Conservation (phyloP, 2,113 vertebrate species). For the Tor tambroides region DNA sequence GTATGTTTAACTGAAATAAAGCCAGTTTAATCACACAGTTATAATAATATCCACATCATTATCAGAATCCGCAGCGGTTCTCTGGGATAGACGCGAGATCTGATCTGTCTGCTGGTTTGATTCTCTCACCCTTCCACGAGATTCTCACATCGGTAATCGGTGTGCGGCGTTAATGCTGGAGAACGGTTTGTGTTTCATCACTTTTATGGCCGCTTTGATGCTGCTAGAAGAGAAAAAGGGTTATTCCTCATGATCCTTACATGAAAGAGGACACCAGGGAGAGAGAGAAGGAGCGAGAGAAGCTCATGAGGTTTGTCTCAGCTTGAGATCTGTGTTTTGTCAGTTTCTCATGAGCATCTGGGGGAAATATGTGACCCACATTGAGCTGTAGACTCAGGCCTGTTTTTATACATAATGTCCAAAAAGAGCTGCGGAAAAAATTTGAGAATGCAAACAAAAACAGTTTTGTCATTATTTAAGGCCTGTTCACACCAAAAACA, state of each 20-base stretch:
- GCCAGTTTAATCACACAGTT: neutral
- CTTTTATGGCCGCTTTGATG: conserved; percentile 10
- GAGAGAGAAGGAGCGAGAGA: neutral
- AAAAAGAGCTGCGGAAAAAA: neutral
- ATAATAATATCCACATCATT: neutral
- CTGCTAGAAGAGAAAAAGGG: neutral
- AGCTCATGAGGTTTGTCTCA: neutral
- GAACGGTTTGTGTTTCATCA: neutral
- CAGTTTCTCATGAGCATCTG: too few species aligned
- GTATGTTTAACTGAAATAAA: neutral
- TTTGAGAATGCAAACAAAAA: neutral
- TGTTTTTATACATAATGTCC: neutral
- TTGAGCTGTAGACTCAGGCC: neutral
- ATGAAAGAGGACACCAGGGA: neutral
- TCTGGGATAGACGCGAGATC: neutral
- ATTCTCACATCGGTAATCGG: neutral
- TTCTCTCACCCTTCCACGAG: neutral
- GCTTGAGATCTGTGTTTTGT: neutral
- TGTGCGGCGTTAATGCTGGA: neutral
- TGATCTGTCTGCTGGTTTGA: neutral
- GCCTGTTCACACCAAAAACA: too few species aligned
- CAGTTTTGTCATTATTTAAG: neutral
- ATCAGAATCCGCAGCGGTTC: neutral
- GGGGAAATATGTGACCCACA: neutral
- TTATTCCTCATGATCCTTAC: conserved; percentile 27